These are phyloP conservation scores for Rhagonycha lutea DNA, from an alignment of 2,888 invertebrate genomes.

Conservation along the genomic window DNA sequence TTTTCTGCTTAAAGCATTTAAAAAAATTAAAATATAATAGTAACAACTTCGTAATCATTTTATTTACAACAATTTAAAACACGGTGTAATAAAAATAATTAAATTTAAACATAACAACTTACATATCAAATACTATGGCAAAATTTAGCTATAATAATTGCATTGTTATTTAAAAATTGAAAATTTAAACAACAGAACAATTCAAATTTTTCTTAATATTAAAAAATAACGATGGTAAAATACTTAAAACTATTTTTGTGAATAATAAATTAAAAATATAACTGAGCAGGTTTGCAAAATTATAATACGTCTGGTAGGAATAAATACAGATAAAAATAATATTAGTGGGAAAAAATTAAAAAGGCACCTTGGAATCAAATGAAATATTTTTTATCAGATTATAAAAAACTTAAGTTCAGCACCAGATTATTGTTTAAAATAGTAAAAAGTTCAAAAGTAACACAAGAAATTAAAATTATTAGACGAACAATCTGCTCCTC, in stretches of 20 bases:
- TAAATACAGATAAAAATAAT: background rate
- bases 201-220: background rate
- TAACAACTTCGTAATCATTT: background rate
- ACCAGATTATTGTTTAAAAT: background rate
- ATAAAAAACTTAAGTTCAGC: background rate
- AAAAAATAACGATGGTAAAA: background rate
- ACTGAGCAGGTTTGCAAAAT: background rate
- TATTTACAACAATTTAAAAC: background rate
- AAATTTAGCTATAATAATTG: background rate
- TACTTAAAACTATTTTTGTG: background rate
- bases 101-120: background rate
- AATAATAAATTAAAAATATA: background rate
- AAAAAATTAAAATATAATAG: background rate
- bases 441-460: background rate
- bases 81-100: background rate
- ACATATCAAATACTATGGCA: background rate
- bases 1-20: constrained; percentile 15
- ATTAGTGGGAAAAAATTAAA: no score
- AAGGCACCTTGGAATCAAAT: background rate
- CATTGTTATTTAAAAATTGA: background rate
- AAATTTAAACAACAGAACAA: background rate
- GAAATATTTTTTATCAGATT: background rate
- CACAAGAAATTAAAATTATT: background rate
- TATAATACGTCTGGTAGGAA: background rate
- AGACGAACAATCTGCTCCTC: background rate